These are phyloP conservation scores for Neomonachus schauinslandi DNA, from an alignment of 2,113 vertebrate genomes.

Conservation along the genomic window DNA sequence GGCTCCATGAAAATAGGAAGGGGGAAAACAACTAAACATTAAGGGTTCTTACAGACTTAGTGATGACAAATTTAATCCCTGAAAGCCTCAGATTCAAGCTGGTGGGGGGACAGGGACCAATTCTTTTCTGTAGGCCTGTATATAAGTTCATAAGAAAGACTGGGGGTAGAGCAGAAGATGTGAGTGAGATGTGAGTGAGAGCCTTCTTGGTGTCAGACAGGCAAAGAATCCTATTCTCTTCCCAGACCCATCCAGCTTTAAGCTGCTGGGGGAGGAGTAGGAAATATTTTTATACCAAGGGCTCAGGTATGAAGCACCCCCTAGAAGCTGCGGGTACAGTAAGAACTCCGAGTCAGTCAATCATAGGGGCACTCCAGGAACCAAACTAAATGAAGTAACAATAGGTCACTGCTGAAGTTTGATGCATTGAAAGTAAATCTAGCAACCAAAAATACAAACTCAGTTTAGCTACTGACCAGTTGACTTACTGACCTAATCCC, in stretches of 20 bases:
- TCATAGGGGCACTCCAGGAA: not conserved
- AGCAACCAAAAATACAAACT: not conserved
- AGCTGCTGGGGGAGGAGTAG: not conserved
- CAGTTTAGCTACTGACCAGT: not conserved
- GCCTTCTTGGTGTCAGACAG: not conserved
- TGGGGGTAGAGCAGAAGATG: not conserved
- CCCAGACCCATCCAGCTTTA: not conserved
- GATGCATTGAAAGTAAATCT: not conserved
- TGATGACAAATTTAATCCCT: not conserved
- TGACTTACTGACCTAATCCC: not conserved
- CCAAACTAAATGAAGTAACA: not conserved
- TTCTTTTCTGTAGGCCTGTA: not conserved
- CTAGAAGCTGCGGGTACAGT: not conserved
- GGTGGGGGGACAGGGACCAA: not conserved
- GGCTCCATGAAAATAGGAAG: not conserved
- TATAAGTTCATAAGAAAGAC: not conserved
- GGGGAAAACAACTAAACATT: not conserved
- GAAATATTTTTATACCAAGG: not conserved
- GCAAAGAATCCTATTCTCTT: not conserved
- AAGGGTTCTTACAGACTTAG: not conserved
- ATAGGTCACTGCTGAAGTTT: not conserved
- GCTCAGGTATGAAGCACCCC: not conserved
- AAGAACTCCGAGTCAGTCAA: not conserved
- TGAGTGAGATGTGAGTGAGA: not conserved
- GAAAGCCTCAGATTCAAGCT: not conserved